Conservation (phyloP, 2,888 invertebrate genomes). For the Cryptus viduatorius region DNA sequence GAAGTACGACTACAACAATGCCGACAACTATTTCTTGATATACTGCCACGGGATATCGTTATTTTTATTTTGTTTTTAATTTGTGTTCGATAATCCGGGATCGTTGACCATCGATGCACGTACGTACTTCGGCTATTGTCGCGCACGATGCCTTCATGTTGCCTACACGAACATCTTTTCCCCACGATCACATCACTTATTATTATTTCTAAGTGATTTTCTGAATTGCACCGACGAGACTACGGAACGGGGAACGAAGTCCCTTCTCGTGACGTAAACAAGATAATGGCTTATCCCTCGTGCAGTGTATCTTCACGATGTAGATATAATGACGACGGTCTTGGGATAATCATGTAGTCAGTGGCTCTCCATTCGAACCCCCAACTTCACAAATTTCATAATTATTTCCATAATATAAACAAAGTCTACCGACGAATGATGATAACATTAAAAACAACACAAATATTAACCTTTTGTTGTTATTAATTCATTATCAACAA, state of each 20-base stretch:
- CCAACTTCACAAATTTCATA: conserved; percentile 46
- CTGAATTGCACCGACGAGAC: conserved; percentile 79
- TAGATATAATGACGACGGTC: conserved; percentile 81
- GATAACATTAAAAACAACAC: neutral
- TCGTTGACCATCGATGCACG: conserved; percentile 18
- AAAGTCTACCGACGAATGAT: neutral
- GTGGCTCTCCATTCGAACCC: conserved; percentile 43
- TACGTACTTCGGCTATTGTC: conserved; percentile 41
- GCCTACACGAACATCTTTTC: conserved; percentile 29
- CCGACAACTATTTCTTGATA: conserved; percentile 3
- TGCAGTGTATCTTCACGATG: conserved; percentile 77
- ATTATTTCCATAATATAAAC: conserved; percentile 3
- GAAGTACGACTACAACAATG: neutral
- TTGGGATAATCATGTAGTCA: conserved; percentile 77
- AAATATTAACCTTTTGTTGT: no score
- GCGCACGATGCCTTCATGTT: conserved; percentile 17
- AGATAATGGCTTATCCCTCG: conserved; percentile 80
- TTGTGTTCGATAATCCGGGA: conserved; percentile 33
- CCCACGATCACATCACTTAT: conserved; percentile 66
- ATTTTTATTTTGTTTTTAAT: conserved; percentile 9
- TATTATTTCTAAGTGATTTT: conserved; percentile 84
- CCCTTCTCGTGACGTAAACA: conserved; percentile 82
- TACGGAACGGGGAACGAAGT: conserved; percentile 73
- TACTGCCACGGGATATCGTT: neutral
- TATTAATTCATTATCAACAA: no score